A percentile compares a stretch with the other conserved stretches of the same genome.
phyloP scores from a whole-genome alignment of 2,113 vertebrate species.

The Picathartes gymnocephalus region DNA sequence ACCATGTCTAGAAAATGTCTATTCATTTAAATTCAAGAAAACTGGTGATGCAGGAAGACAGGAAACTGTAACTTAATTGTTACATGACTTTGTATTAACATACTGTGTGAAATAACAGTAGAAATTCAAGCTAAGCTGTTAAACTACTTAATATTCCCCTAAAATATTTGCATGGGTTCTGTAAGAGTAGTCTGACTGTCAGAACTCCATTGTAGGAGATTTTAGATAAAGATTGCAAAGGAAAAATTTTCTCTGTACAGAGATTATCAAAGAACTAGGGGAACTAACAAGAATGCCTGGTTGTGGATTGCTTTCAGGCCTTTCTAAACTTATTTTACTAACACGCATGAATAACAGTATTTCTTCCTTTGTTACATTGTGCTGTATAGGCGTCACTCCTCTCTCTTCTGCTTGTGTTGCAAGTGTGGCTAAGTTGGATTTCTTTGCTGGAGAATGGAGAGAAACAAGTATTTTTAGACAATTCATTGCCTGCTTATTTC shows the following conservation, averaged over 20 bases:
- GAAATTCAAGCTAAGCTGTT: not conserved
- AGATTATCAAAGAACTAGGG: not conserved
- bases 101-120: not conserved
- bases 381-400: not conserved
- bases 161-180: not conserved
- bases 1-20: not conserved
- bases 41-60: not conserved
- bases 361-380: not conserved
- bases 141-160: not conserved
- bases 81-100: not conserved
- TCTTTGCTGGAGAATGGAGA: not conserved
- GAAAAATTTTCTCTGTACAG: not conserved
- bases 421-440: not conserved
- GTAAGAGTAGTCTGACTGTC: not conserved
- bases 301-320: not conserved
- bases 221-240: not conserved
- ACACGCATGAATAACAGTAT: not conserved
- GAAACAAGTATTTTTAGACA: not conserved
- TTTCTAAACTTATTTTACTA: not conserved
- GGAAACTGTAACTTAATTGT: not conserved
- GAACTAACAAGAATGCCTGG: not conserved
- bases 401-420: not conserved
- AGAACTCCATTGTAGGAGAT: not conserved
- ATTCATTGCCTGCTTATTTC: not conserved
- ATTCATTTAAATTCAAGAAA: not conserved